Percentiles rank a stretch among this genome's conserved stretches.
phyloP scores from a whole-genome alignment of 2,888 invertebrate genomes.

The Nipponacmea schrenckii region DNA sequence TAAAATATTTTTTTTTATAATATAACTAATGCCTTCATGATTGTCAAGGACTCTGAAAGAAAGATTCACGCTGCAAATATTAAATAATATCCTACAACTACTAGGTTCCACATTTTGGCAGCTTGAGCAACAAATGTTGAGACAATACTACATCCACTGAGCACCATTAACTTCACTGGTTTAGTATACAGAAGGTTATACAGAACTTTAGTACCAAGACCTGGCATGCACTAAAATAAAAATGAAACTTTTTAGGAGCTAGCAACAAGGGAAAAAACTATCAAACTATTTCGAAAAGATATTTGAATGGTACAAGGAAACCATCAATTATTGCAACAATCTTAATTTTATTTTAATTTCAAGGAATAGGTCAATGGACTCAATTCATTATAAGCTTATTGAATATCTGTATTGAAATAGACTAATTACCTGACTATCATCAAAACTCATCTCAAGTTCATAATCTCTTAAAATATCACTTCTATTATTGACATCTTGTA shows the following conservation, averaged over 20 bases:
- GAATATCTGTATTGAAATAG: too few species aligned
- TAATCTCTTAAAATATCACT: constrained; percentile 91
- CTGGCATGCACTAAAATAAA: constrained; percentile 91
- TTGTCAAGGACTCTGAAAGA: too few species aligned
- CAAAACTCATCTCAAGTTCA: constrained; percentile 88
- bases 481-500: constrained; percentile 93
- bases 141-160: constrained; percentile 95
- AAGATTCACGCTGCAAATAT: too few species aligned
- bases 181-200: constrained; percentile 93
- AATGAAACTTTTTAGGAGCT: constrained; percentile 39
- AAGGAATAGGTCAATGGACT: not conserved
- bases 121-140: constrained; percentile 99
- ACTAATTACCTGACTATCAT: constrained; percentile 88
- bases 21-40: too few species aligned
- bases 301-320: not conserved
- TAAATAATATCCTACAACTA: constrained; percentile 84
- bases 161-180: constrained; percentile 77
- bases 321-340: not conserved
- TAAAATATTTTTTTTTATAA: too few species aligned
- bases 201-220: constrained; percentile 96
- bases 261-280: not conserved
- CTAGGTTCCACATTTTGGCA: constrained; percentile 99
- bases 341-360: not conserved
- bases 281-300: not conserved
- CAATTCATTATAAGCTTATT: not conserved